These are phyloP conservation scores for Drosophila histrio DNA, from an alignment of 2,888 invertebrate species.

Conservation along the genomic window DNA sequence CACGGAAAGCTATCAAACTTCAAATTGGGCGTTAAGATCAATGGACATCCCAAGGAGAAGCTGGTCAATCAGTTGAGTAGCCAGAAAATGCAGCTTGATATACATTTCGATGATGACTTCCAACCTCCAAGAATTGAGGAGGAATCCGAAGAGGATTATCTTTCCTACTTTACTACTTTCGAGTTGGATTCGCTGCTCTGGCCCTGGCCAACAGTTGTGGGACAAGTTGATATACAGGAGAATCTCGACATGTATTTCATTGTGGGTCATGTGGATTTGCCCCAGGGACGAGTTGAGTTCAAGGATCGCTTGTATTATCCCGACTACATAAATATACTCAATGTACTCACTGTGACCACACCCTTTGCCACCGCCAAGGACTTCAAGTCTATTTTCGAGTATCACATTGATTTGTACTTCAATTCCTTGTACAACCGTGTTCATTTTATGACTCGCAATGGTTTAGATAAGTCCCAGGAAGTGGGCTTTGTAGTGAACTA, in stretches of 20 bases:
- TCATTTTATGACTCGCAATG: slow-evolving; percentile 84
- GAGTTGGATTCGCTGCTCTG: slow-evolving; percentile 86
- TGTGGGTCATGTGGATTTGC: slow-evolving; percentile 85
- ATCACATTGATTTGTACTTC: slow-evolving; percentile 84
- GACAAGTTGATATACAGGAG: slow-evolving; percentile 86
- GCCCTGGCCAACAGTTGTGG: slow-evolving; percentile 87
- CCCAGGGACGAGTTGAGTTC: slow-evolving; percentile 86
- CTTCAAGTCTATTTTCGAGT: slow-evolving; percentile 85
- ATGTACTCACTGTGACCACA: slow-evolving; percentile 86
- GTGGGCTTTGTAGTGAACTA: slow-evolving; percentile 85
- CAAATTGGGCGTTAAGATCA: slow-evolving; percentile 85
- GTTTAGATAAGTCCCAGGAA: slow-evolving; percentile 57
- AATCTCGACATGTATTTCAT: slow-evolving; percentile 85
- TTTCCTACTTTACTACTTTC: slow-evolving; percentile 85
- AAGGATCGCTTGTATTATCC: slow-evolving; percentile 86
- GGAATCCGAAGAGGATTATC: slow-evolving; percentile 83
- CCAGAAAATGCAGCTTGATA: slow-evolving; percentile 74
- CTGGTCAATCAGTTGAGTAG: slow-evolving; percentile 79
- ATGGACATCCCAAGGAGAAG: slow-evolving; percentile 81
- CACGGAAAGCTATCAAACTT: slow-evolving; percentile 89
- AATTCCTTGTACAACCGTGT: slow-evolving; percentile 85
- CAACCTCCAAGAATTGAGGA: slow-evolving; percentile 78
- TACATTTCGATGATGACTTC: slow-evolving; percentile 83
- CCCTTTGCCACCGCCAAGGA: slow-evolving; percentile 85
- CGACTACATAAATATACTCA: slow-evolving; percentile 85